A percentile compares a stretch with the other conserved stretches of the same genome.
Conservation (phyloP, 2,888 invertebrate genomes). For the Gymnosoma rotundatum region DNA sequence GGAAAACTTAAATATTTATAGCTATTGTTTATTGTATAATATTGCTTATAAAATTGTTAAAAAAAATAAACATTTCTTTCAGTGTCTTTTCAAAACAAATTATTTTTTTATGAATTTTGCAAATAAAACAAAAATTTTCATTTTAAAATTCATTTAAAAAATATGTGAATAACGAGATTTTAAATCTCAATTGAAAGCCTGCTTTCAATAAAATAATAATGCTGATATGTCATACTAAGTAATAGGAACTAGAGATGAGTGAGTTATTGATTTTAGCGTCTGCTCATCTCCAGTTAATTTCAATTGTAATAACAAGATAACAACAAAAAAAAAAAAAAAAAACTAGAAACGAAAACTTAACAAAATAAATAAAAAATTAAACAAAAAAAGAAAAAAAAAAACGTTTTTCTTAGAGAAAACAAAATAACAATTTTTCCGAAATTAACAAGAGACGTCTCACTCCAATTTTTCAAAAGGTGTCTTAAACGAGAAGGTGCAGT, state of each 20-base stretch:
- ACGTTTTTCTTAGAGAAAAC: slow-evolving; percentile 23
- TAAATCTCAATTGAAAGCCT: slow-evolving; percentile 56
- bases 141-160: slow-evolving; percentile 45
- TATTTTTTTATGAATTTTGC: slow-evolving; percentile 5
- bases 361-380: slow-evolving; percentile 43
- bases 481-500: not conserved
- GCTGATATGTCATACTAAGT: slow-evolving; percentile 66
- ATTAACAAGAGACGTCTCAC: slow-evolving; percentile 24
- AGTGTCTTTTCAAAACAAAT: not conserved
- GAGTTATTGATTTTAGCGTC: not conserved
- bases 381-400: not conserved
- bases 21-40: not conserved
- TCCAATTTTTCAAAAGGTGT: not conserved
- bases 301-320: slow-evolving; percentile 29
- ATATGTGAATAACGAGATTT: slow-evolving; percentile 23
- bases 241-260: slow-evolving; percentile 47
- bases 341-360: not conserved
- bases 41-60: slow-evolving; percentile 38
- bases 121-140: slow-evolving; percentile 52
- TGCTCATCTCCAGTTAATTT: slow-evolving; percentile 43
- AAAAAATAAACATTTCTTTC: slow-evolving; percentile 51
- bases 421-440: slow-evolving; percentile 28
- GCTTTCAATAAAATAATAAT: slow-evolving; percentile 64
- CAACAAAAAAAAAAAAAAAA: slow-evolving; percentile 9
- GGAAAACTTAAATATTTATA: slow-evolving; percentile 21